Conservation (phyloP, 2,888 invertebrate species). For the Dusona sp. region DNA sequence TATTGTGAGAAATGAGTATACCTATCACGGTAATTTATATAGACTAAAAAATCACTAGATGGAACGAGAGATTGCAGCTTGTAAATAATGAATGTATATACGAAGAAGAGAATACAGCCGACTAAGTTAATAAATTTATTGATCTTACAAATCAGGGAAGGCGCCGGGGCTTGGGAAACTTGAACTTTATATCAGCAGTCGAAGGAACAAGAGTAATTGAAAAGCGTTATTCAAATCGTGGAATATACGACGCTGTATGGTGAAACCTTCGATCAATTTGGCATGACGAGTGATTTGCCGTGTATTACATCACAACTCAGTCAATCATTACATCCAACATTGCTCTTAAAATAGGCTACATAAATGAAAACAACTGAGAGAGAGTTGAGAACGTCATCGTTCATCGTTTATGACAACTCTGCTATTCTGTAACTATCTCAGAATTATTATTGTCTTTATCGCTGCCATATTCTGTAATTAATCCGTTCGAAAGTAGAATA, state of each 20-base stretch:
- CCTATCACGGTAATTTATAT: conserved; percentile 47
- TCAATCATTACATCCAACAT: conserved; percentile 15
- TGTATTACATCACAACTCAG: conserved; percentile 40
- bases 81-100: conserved; percentile 31
- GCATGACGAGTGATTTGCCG: conserved; percentile 34
- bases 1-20: conserved; percentile 54
- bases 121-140: conserved; percentile 62
- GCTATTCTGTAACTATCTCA: too few species aligned
- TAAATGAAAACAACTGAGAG: too few species aligned
- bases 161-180: conserved; percentile 47
- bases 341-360: neutral
- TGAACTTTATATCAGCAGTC: conserved; percentile 44
- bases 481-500: too few species aligned
- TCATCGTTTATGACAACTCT: too few species aligned
- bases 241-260: conserved; percentile 29
- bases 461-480: too few species aligned
- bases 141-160: conserved; percentile 53
- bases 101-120: conserved; percentile 12
- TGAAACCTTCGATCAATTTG: conserved; percentile 55
- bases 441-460: too few species aligned
- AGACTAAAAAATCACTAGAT: conserved; percentile 49
- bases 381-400: too few species aligned
- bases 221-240: conserved; percentile 64
- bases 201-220: conserved; percentile 56
- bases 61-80: conserved; percentile 45